Evolutionary conservation across 1,140 invertebrate species (phyloP), one percentile per base, ranked within the genome.

Genomic region (Drosophila mayri): DNA sequence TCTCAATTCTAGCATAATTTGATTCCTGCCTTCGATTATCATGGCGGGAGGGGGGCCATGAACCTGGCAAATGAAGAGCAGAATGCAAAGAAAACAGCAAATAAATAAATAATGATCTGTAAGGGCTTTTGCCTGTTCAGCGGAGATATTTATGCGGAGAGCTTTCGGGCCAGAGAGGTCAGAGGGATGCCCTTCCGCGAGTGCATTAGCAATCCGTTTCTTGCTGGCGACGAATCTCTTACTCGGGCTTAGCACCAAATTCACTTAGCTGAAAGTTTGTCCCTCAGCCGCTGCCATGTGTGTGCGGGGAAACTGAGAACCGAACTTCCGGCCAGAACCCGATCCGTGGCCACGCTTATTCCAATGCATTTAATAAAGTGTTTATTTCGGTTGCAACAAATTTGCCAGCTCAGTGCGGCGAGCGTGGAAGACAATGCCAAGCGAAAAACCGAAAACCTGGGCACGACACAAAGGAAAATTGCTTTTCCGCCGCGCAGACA

Each of bases 1-100:
- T 91, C 88, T 91, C 84, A 91, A 91, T 91, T 91, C 88, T 91
- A 91, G 84, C 78, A 90, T 91, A 91, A 91, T 91, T 91, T 85
- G 88, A 91, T 91, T 91, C 73, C 76, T 82, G 86, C 67, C 81
- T 71, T 85, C 86, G 85, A 90, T 90, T 90, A 90, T 85, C 50
- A 57, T 40, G 47, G 65, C 57, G 52, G 38, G 22, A 30, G 57
- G 32, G 52, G 57, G 32, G 52, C 52, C 47, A n/a, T 30, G 59
- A 12, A 28, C 49, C 25, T 54, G 22, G 32, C 30, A 79, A 58
- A 57, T 40, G 22, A 55, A 38, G 25, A 43, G 58, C 60, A 20
- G 37, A 52, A 58, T 72, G 70, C 65, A 49, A 77, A 60, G 49
- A 76, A 75, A 43, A 50, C 49, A 43, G 38, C 43, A 68, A 54